Conservation (phyloP, 2,113 vertebrate genomes). For the Sturnira hondurensis region DNA sequence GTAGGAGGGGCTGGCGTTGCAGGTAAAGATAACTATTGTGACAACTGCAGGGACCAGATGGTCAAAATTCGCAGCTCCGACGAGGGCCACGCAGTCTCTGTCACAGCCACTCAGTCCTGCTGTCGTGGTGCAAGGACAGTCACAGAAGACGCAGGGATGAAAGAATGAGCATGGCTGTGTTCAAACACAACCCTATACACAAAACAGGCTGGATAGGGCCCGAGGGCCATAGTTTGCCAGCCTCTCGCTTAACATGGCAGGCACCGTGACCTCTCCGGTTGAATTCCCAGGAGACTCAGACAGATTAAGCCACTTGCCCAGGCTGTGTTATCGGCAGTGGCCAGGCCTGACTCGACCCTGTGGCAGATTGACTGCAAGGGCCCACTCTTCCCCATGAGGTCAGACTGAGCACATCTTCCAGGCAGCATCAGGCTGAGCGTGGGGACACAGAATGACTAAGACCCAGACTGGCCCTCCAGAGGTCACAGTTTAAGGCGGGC, state of each 20-base stretch:
- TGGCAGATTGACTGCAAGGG: neutral
- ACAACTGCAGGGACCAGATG: neutral
- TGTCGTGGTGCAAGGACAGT: neutral
- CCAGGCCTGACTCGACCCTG: neutral
- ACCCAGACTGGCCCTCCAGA: neutral
- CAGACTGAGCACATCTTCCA: neutral
- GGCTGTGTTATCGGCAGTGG: neutral
- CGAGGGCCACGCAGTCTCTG: neutral
- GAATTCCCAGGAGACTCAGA: neutral
- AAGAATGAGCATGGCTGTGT: neutral
- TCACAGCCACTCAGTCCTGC: neutral
- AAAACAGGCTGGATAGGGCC: neutral
- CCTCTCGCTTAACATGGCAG: neutral
- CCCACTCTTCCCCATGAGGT: neutral
- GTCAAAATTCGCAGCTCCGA: neutral
- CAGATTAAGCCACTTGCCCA: neutral
- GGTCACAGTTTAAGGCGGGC: neutral
- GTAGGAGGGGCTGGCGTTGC: neutral
- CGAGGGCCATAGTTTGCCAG: rapidly evolving
- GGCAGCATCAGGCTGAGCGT: neutral
- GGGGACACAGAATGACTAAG: too few species aligned
- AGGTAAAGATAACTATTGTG: neutral
- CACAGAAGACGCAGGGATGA: neutral
- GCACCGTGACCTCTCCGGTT: neutral
- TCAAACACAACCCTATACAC: neutral